phyloP scores from a whole-genome alignment of 2,797 vertebrate genomes.

The Pipistrellus pipistrellus region DNA sequence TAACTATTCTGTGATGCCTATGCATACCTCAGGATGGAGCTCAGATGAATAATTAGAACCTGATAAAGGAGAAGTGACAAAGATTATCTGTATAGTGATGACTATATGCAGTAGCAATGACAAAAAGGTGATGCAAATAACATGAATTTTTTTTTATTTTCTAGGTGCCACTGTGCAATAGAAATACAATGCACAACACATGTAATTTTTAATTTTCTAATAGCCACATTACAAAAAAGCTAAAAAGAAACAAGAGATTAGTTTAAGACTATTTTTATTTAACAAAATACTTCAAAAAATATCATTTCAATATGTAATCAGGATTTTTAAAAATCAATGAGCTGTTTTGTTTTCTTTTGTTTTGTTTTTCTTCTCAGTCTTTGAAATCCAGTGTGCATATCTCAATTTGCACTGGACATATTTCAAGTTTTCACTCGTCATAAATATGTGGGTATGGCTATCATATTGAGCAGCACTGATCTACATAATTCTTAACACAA shows the following conservation, averaged over 20 bases:
- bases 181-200: neutral
- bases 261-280: constrained; percentile 26
- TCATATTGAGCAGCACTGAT: neutral
- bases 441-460: neutral
- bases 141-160: neutral
- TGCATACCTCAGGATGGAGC: neutral
- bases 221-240: neutral
- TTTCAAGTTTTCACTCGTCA: neutral
- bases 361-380: neutral
- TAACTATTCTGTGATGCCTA: neutral
- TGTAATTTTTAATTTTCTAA: constrained; percentile 22
- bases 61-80: neutral
- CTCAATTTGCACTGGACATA: neutral
- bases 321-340: neutral
- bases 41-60: neutral
- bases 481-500: neutral
- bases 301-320: neutral
- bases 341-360: neutral
- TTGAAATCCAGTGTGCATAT: neutral
- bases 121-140: neutral
- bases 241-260: neutral
- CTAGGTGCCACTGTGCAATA: neutral
- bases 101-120: neutral
- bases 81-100: neutral
- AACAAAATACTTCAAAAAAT: neutral